These are phyloP conservation scores for Palloptera scutellata DNA, from an alignment of 2,888 invertebrate genomes.

Conservation along the genomic window DNA sequence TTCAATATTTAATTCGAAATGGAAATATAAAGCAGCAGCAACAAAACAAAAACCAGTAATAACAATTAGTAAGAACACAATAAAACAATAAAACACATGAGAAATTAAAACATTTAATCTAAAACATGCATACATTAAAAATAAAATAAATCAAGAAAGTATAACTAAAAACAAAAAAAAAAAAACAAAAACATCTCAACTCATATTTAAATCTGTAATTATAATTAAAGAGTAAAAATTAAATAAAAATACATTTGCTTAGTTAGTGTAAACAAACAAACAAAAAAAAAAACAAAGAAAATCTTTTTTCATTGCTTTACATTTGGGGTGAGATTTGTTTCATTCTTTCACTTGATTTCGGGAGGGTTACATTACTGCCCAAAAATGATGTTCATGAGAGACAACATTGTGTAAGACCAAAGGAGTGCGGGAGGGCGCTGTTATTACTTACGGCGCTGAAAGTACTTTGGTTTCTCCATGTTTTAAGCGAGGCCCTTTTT, in stretches of 20 bases:
- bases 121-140: slow-evolving; percentile 10
- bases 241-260: slow-evolving; percentile 47
- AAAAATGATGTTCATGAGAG: too few relatives aligned
- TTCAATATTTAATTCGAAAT: slow-evolving; percentile 24
- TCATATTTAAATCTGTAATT: slow-evolving; percentile 47
- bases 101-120: slow-evolving; percentile 18
- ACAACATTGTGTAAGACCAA: too few relatives aligned
- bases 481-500: too few relatives aligned
- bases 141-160: slow-evolving; percentile 21
- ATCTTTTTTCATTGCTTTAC: slow-evolving; percentile 5
- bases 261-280: slow-evolving; percentile 45
- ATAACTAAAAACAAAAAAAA: slow-evolving; percentile 30
- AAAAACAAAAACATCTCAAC: slow-evolving; percentile 39
- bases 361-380: too few relatives aligned
- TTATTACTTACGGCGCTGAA: too few relatives aligned
- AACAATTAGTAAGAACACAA: slow-evolving; percentile 28
- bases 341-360: background rate
- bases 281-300: slow-evolving; percentile 11
- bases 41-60: slow-evolving; percentile 31
- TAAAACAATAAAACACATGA: slow-evolving; percentile 17
- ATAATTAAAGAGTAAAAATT: slow-evolving; percentile 44
- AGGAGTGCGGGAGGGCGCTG: too few relatives aligned
- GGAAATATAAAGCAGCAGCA: slow-evolving; percentile 23
- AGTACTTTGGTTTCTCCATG: too few relatives aligned
- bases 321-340: slow-evolving; percentile 2